Percentiles rank a stretch among this genome's conserved stretches.
These are phyloP conservation scores for Notarius quadriscutis DNA, from an alignment of 2,113 vertebrate genomes.

Conservation along the genomic window DNA sequence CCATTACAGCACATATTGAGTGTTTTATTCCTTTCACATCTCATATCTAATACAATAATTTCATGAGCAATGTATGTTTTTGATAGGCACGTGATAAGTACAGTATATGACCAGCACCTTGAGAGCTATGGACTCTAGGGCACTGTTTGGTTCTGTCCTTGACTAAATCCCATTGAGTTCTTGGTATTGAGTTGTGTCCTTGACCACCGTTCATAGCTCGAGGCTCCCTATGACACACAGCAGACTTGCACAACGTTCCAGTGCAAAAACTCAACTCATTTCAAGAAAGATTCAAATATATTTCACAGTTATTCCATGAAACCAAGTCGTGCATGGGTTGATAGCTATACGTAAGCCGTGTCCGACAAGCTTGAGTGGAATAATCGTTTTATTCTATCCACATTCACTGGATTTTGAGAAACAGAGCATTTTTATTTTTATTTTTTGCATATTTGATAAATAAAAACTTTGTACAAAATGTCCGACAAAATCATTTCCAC, in stretches of 20 bases:
- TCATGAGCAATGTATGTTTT: neutral
- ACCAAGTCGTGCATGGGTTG: too few relatives aligned
- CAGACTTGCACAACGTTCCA: neutral
- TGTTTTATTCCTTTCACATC: neutral
- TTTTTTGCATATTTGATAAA: too few relatives aligned
- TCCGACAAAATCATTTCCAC: too few relatives aligned
- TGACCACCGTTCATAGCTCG: neutral
- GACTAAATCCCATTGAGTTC: neutral
- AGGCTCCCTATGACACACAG: neutral
- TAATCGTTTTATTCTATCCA: too few relatives aligned
- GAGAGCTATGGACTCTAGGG: neutral
- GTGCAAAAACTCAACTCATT: slow-evolving; percentile 1
- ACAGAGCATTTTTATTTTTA: too few relatives aligned
- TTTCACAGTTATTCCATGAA: too few relatives aligned
- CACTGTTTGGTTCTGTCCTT: neutral
- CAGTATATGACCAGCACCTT: neutral
- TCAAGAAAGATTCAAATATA: neutral
- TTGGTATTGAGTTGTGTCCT: slow-evolving; percentile 1
- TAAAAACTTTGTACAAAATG: too few relatives aligned
- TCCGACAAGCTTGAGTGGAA: too few relatives aligned
- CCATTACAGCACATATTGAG: neutral
- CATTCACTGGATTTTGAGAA: too few relatives aligned
- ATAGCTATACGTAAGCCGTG: too few relatives aligned
- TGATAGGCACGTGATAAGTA: too few relatives aligned
- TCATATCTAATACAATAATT: neutral